phyloP scores from a whole-genome alignment of 2,888 invertebrate species.

The Pinctada fucata region DNA sequence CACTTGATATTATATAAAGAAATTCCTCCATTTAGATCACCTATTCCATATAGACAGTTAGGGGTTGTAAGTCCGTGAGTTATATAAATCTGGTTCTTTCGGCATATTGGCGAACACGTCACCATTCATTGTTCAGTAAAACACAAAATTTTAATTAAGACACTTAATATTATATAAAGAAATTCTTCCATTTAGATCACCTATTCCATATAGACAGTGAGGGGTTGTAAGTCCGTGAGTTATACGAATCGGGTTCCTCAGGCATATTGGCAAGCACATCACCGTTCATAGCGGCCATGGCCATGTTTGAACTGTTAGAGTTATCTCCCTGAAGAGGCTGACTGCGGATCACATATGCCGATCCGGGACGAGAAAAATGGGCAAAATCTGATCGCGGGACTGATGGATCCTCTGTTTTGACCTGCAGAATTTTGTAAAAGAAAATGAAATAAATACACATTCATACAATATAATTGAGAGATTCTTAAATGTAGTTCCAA shows the following conservation, averaged over 20 bases:
- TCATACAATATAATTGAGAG: background rate
- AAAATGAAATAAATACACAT: background rate
- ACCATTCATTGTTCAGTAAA: constrained; percentile 65
- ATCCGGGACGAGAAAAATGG: constrained; percentile 66
- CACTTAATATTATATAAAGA: background rate
- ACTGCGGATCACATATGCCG: constrained; percentile 64
- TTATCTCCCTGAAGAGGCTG: constrained; percentile 46
- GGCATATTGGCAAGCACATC: constrained; percentile 66
- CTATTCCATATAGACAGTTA: background rate
- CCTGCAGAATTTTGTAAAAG: constrained; percentile 43
- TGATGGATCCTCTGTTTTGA: constrained; percentile 55
- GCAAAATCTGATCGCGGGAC: constrained; percentile 54
- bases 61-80: constrained; percentile 5
- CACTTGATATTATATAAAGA: background rate
- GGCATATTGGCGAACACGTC: constrained; percentile 66
- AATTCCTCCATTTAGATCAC: background rate
- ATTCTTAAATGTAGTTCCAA: no score
- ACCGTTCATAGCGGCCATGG: constrained; percentile 63
- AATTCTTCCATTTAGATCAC: background rate
- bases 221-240: constrained; percentile 7
- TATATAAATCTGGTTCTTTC: constrained; percentile 41
- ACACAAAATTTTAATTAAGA: no score
- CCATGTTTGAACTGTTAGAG: constrained; percentile 53
- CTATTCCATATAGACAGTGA: constrained; percentile 1
- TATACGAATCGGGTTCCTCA: constrained; percentile 43